These are phyloP conservation scores for Neodiprion fabricii DNA, from an alignment of 1,140 invertebrate species.

Conservation along the genomic window DNA sequence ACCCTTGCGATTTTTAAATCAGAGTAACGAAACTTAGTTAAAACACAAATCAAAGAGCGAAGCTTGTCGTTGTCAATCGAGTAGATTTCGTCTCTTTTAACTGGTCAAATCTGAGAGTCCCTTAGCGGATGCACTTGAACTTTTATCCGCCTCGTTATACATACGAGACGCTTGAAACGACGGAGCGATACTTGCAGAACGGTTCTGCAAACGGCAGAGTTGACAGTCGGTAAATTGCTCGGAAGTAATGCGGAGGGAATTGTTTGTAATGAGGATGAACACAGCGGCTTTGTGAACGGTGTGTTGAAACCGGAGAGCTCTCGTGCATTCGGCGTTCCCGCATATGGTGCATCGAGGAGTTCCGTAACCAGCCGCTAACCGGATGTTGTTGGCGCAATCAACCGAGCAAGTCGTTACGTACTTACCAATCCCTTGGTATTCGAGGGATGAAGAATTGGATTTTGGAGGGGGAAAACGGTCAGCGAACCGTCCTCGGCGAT, in stretches of 20 bases:
- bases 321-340: slow-evolving; percentile 8
- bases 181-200: neutral
- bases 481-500: neutral
- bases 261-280: slow-evolving; percentile 50
- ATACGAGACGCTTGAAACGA: neutral
- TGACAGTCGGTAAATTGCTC: slow-evolving; percentile 41
- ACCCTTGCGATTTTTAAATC: too few species aligned
- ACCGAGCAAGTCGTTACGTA: slow-evolving; percentile 37
- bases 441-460: neutral
- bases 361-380: neutral
- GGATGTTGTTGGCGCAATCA: slow-evolving; percentile 49
- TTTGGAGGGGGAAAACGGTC: neutral
- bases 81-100: too few species aligned
- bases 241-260: slow-evolving; percentile 43
- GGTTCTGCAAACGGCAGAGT: neutral
- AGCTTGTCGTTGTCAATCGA: too few species aligned
- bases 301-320: slow-evolving; percentile 34
- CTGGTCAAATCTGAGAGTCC: too few species aligned
- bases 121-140: too few species aligned
- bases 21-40: too few species aligned
- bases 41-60: too few species aligned
- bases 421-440: slow-evolving; percentile 20
- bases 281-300: slow-evolving; percentile 35
- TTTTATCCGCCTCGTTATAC: too few species aligned
- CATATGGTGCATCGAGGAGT: neutral